Evolutionary conservation across 2,113 vertebrate species (phyloP), one percentile per base, ranked within the genome.

Genomic region (Megaceryle torquata): DNA sequence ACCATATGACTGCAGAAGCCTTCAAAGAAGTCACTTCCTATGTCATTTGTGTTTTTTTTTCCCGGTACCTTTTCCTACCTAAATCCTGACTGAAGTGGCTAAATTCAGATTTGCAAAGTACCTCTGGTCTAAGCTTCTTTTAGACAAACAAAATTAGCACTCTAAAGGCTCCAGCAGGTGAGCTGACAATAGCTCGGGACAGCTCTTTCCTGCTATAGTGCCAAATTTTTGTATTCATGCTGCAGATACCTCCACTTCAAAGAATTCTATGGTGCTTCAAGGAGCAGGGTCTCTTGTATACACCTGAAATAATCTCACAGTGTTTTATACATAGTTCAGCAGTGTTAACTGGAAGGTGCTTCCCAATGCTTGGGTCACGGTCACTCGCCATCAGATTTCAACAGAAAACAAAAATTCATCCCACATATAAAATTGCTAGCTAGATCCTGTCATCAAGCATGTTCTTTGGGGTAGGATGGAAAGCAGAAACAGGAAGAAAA

Each of bases 161-260:
- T 95, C 89, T 19, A 95, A 96, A 91, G 86, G 60, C 69, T 68
- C 60, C 5, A 16, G 77, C 25, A 81, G 69, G 64, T 95, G 80
- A 89, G 75, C 39, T 75, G 80, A 84, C 72, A 86, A 63, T 61
- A 65, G 64, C n/a, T 83, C 46, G 10, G 31, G 77, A 86, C 75
- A 91, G 77, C 37, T 76, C 46, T 79, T 88, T 59, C 51, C 81
- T 56, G 72, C 83, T 64, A 43, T 60, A 39, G 16, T 21, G 21
- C 43, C 74, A 75, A 71, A 78, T 93, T 81, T 88, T 28, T 84
- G 10, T 90, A 84, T 90, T 90, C 78, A 88, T 51, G 56, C 79
- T 94, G 82, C 93, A 94, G 87, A 64, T 44, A 50, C 86, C 29
- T 82, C 78, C 29, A 68, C 91, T 96, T 98, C 89, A 96, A 97